phyloP scores from a whole-genome alignment of 2,113 vertebrate genomes.

The Vulpes ferrilata region DNA sequence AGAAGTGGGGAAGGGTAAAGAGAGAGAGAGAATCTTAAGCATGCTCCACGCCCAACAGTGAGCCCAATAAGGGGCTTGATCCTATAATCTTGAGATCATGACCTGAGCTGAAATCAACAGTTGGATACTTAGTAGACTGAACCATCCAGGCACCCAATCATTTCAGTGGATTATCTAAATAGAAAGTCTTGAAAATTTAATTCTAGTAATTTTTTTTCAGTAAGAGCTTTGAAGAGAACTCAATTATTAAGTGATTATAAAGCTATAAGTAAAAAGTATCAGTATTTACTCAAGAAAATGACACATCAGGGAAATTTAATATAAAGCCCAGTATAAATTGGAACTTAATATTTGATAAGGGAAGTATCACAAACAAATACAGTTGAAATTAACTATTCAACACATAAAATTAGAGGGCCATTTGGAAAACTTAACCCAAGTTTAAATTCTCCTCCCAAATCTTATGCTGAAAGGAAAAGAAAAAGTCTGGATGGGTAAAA shows the following conservation, averaged over 20 bases:
- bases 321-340: not conserved
- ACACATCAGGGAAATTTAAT: not conserved
- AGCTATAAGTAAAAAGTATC: not conserved
- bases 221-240: not conserved
- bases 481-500: not conserved
- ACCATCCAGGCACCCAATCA: not conserved
- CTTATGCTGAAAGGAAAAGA: not conserved
- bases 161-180: not conserved
- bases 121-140: not conserved
- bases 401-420: not conserved
- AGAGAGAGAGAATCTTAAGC: not conserved
- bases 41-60: not conserved
- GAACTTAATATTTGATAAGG: not conserved
- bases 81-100: not conserved
- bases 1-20: not conserved
- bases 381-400: not conserved
- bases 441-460: not conserved
- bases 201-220: not conserved
- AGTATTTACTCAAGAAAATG: not conserved
- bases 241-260: not conserved
- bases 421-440: not conserved
- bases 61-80: not conserved
- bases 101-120: not conserved
- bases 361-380: not conserved
- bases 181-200: not conserved